Evolutionary conservation across 2,797 vertebrate genomes (phyloP).

Genomic region (Hyperoplus lanceolatus): DNA sequence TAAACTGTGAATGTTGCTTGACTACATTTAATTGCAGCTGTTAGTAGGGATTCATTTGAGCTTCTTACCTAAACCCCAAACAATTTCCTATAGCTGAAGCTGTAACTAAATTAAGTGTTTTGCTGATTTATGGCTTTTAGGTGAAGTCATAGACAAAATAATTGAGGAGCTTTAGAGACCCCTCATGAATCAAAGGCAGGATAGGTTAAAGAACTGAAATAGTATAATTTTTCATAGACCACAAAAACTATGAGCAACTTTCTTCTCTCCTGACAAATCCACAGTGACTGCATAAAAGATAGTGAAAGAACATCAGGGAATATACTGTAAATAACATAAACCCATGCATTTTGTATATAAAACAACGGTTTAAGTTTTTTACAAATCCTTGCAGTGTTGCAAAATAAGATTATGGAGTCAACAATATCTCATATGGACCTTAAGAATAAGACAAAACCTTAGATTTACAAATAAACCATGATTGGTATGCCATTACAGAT

Average conservation of each 20-base stretch:
- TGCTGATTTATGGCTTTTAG: constrained; percentile 5
- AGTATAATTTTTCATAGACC: neutral
- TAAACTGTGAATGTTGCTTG: constrained; percentile 31
- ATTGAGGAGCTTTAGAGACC: neutral
- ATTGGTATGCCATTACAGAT: neutral
- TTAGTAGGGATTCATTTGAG: constrained; percentile 31
- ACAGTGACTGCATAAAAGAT: neutral
- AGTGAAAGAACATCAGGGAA: neutral
- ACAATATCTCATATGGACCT: neutral
- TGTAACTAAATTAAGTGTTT: constrained; percentile 1
- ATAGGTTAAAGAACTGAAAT: neutral
- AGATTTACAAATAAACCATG: neutral
- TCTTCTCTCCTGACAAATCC: neutral
- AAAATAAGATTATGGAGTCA: neutral
- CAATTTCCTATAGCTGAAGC: neutral
- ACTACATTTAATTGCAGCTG: constrained; percentile 39
- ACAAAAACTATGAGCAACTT: constrained; percentile 5
- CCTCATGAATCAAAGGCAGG: neutral
- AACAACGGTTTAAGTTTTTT: neutral
- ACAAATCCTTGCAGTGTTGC: neutral
- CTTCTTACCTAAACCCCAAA: neutral
- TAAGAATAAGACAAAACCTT: neutral
- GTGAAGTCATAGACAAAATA: constrained; percentile 12
- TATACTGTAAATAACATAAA: neutral
- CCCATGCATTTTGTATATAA: neutral